Conservation (phyloP, 1,140 invertebrate species). For the Pentalonia nigronervosa region DNA sequence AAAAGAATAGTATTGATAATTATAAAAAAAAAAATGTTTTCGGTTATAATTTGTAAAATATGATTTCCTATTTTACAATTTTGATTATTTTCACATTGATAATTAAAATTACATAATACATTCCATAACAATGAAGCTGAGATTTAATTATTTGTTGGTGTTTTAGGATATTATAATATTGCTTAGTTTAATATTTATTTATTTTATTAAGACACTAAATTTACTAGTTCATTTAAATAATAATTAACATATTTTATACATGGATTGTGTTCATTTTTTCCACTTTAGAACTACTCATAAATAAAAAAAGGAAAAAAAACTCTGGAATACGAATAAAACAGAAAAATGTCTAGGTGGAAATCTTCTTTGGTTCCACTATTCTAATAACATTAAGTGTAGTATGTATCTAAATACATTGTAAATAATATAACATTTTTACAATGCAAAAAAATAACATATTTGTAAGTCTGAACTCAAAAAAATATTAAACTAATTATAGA, state of each 20-base stretch:
- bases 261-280: not conserved
- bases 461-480: not conserved
- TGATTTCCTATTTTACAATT: not conserved
- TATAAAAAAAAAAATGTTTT: not conserved
- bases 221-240: not conserved
- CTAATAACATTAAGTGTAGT: not conserved
- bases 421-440: not conserved
- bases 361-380: not conserved
- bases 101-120: not conserved
- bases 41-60: not conserved
- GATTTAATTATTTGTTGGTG: not conserved
- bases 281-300: not conserved
- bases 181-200: not conserved
- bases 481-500: not conserved
- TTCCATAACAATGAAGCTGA: not conserved
- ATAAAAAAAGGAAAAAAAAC: not conserved
- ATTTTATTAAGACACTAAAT: not conserved
- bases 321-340: not conserved
- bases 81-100: not conserved
- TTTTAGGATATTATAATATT: not conserved
- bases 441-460: not conserved
- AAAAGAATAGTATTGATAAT: not conserved
- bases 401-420: not conserved
- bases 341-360: not conserved
- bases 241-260: not conserved